A percentile compares a stretch with the other conserved stretches of the same genome.
phyloP scores from a whole-genome alignment of 2,113 vertebrate genomes.

The Danionella cerebrum region DNA sequence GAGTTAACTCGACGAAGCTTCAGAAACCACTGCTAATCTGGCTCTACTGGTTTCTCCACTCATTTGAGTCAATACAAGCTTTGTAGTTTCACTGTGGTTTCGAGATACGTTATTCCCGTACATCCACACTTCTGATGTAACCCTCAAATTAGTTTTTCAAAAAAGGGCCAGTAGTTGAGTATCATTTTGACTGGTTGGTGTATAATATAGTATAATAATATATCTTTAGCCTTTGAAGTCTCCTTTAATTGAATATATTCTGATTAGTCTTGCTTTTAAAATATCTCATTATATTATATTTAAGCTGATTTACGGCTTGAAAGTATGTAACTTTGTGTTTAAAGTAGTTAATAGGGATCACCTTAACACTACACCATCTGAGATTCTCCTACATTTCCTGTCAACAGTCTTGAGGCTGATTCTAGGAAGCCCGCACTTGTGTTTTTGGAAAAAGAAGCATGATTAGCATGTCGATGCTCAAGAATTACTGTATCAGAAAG shows the following conservation, averaged over 20 bases:
- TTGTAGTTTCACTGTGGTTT: slow-evolving; percentile 60
- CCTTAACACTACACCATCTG: neutral
- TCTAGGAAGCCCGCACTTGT: slow-evolving; percentile 6
- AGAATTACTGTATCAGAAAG: neutral
- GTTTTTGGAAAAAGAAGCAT: neutral
- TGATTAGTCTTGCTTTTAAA: no score
- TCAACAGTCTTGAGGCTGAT: neutral
- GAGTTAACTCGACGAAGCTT: neutral
- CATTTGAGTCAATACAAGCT: slow-evolving; percentile 54
- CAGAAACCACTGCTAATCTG: slow-evolving; percentile 26
- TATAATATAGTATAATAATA: no score
- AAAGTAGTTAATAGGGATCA: neutral
- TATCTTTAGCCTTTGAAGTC: no score
- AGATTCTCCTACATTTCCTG: neutral
- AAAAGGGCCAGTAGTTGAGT: neutral
- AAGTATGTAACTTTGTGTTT: no score
- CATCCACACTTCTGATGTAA: slow-evolving; percentile 12
- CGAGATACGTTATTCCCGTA: slow-evolving; percentile 49
- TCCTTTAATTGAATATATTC: no score
- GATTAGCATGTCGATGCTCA: no score
- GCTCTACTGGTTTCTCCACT: slow-evolving; percentile 62
- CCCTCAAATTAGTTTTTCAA: neutral
- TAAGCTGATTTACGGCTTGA: no score
- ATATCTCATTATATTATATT: no score
- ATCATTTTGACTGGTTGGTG: neutral